Percentiles rank a stretch among this genome's conserved stretches.
Evolutionary conservation across 2,888 invertebrate species (phyloP).

Genomic region (Apodemia hepburni): DNA sequence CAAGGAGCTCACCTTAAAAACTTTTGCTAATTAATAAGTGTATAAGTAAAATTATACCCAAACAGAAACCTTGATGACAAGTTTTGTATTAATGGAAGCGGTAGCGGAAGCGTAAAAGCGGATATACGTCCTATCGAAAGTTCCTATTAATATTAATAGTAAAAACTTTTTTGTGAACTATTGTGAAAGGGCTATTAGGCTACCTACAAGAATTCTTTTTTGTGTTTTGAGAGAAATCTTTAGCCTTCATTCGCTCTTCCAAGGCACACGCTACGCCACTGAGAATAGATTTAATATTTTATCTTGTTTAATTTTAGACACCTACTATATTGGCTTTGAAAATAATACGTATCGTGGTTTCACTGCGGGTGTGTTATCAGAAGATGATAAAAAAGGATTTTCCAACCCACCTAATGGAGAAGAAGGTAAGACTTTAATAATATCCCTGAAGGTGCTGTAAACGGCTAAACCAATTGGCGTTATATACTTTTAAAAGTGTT

Average conservation of each 20-base stretch:
- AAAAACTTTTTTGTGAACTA: background rate
- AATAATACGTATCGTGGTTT: background rate
- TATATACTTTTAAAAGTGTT: too few relatives aligned
- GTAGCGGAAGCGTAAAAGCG: background rate
- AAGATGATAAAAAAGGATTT: conserved; percentile 24
- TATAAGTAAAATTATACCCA: conserved; percentile 1
- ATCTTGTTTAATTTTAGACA: background rate
- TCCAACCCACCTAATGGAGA: background rate
- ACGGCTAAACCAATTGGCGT: too few relatives aligned
- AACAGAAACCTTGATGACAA: background rate
- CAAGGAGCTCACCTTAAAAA: conserved; percentile 9
- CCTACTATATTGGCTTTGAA: background rate
- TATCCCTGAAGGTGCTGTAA: too few relatives aligned
- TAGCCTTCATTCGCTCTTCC: too few relatives aligned
- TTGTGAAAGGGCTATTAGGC: too few relatives aligned
- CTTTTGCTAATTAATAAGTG: conserved; percentile 7
- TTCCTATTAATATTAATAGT: too few relatives aligned
- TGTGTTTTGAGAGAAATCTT: too few relatives aligned
- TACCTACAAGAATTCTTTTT: too few relatives aligned
- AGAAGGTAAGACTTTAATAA: background rate
- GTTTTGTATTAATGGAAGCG: background rate
- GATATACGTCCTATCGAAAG: too few relatives aligned
- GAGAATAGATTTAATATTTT: background rate
- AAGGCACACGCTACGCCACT: too few relatives aligned
- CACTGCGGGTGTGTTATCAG: conserved; percentile 21